Conservation (phyloP, 1,140 invertebrate genomes). For the Musca vetustissima region DNA sequence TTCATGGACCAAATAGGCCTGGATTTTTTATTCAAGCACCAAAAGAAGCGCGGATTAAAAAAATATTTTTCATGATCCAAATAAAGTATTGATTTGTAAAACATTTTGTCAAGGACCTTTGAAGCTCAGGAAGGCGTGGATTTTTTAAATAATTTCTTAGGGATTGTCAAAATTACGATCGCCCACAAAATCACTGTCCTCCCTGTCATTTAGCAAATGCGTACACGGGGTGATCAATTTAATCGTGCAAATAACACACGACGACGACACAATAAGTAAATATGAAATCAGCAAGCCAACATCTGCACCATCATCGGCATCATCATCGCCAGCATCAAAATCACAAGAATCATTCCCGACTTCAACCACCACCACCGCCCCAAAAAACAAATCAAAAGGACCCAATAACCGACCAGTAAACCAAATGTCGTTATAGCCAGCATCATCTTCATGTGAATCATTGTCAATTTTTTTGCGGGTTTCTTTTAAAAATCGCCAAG, state of each 20-base stretch:
- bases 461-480: conserved; percentile 22
- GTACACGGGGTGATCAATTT: conserved; percentile 45
- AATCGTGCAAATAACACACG: conserved; percentile 53
- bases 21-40: no score
- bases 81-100: no score
- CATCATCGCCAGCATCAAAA: neutral
- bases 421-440: neutral
- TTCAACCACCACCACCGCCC: conserved; percentile 5
- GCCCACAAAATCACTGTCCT: no score
- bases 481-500: neutral
- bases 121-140: no score
- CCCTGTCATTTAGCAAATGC: conserved; percentile 7
- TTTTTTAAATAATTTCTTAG: no score
- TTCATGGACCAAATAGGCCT: no score
- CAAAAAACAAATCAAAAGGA: neutral
- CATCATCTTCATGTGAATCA: conserved; percentile 15
- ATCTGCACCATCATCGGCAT: conserved; percentile 8
- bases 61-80: no score
- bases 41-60: no score
- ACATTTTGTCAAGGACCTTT: no score
- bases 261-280: conserved; percentile 50
- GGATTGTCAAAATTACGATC: no score
- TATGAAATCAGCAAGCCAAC: conserved; percentile 44
- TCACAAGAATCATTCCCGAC: neutral
- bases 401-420: neutral